These are phyloP conservation scores for Pachymerium ferrugineum DNA, from an alignment of 2,888 invertebrate species.

Conservation along the genomic window DNA sequence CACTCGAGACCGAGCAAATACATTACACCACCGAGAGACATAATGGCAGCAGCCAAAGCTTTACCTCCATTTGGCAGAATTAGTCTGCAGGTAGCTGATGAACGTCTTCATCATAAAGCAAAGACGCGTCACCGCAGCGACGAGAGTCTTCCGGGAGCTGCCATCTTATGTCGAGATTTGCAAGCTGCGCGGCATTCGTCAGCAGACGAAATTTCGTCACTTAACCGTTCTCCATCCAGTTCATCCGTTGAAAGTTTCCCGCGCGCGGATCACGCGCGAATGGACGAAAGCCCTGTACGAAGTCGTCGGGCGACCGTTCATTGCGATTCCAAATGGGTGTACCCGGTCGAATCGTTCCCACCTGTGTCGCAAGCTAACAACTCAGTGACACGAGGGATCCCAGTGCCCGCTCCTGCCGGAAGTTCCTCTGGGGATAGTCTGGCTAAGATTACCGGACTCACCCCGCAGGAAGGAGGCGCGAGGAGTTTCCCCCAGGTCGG, in stretches of 20 bases:
- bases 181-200: conserved; percentile 57
- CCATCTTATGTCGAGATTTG: background rate
- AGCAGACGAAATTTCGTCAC: conserved; percentile 73
- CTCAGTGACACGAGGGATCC: background rate
- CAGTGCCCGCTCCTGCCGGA: background rate
- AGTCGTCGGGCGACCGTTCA: conserved; percentile 53
- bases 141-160: conserved; percentile 31
- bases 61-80: conserved; percentile 14
- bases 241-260: conserved; percentile 78
- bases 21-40: conserved; percentile 34
- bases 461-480: conserved; percentile 37
- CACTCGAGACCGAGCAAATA: conserved; percentile 38
- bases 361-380: conserved; percentile 17
- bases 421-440: conserved; percentile 37
- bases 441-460: conserved; percentile 35
- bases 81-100: conserved; percentile 21
- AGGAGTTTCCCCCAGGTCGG: conserved; percentile 39
- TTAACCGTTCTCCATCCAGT: conserved; percentile 73
- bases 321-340: conserved; percentile 51
- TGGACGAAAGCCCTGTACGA: conserved; percentile 60
- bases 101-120: background rate
- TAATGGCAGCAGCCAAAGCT: conserved; percentile 27
- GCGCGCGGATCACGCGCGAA: conserved; percentile 54
- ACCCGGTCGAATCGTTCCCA: conserved; percentile 57
- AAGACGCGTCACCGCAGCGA: conserved; percentile 35